A percentile compares a stretch with the other conserved stretches of the same genome.
These are phyloP conservation scores for Bubo scandiacus DNA, from an alignment of 2,113 vertebrate genomes.

Conservation along the genomic window DNA sequence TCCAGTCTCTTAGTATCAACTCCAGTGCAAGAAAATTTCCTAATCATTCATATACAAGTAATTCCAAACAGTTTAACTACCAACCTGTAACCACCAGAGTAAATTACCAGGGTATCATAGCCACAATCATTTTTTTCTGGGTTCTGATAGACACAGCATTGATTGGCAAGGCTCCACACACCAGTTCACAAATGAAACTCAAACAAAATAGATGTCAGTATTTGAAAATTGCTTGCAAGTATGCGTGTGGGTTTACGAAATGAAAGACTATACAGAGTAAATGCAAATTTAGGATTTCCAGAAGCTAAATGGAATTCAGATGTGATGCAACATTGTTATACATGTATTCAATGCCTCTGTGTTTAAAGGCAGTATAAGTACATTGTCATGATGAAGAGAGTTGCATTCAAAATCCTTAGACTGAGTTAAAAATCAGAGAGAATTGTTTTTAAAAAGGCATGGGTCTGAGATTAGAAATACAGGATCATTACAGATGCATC, in stretches of 20 bases:
- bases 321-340: neutral
- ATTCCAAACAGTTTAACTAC: neutral
- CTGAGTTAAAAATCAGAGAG: neutral
- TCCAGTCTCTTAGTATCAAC: neutral
- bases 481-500: neutral
- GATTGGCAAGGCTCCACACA: neutral
- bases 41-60: neutral
- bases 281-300: neutral
- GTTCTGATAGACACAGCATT: neutral
- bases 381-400: neutral
- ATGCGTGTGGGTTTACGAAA: neutral
- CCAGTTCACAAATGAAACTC: neutral
- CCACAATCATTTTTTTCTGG: neutral
- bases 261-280: neutral
- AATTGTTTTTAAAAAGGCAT: neutral
- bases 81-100: neutral
- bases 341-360: accelerated
- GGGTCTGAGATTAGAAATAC: neutral
- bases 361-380: neutral
- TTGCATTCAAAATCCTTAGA: neutral
- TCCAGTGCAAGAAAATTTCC: neutral
- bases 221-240: neutral
- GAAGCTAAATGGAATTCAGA: neutral
- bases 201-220: neutral
- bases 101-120: neutral